Base-by-base conservation (phyloP, 2,113 vertebrate species). In the Bagarius yarrelli region DNA sequence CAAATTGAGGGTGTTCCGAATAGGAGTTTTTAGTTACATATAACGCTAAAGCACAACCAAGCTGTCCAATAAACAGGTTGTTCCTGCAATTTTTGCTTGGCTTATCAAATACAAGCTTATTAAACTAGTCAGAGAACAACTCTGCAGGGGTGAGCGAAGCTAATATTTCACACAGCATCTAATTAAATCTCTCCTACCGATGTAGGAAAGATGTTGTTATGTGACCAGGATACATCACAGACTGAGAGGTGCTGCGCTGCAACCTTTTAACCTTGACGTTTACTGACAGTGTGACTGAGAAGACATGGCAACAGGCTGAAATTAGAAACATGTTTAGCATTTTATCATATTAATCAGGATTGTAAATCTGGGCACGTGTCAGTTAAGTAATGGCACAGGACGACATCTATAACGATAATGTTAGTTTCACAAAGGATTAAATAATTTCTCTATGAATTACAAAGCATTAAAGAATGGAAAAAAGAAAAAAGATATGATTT, bases 141-240 rank as follows among this genome's bases (percentile, higher is more conserved):
- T 79, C 76, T 52, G 30, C 27, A 34, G 30, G 66, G 73, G 52
- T 23, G 55, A 56, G 18, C 56, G 8, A 73, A 61, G 64, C 52
- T 78, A 30, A 75, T 76, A 75, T 80, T 76, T 87, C 74, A 71
- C 75, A 44, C 70, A 23, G 50, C 34, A 70, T 79, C 70, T 84
- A 61, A 71, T 76, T 40, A 82, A 81, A 78, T 75, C 69, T 63
- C 40, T 19, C 36, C 79, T 66, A 19, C 56, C 57, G 81, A 81
- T 84, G 36, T 85, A 79, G 80, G 69, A 79, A 85, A 83, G 23
- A 47, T 80, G 30, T 69, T 61, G 57, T 70, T 53, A 47, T 78
- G 64, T 47, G 32, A 21, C 53, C 67, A 59, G 63, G 50, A 44
- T 61, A 30, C 50, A 75, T 63, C 70, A 69, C 19, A n/a, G 70